Base-by-base conservation (phyloP, 2,797 vertebrate genomes). In the Momotus momota region DNA sequence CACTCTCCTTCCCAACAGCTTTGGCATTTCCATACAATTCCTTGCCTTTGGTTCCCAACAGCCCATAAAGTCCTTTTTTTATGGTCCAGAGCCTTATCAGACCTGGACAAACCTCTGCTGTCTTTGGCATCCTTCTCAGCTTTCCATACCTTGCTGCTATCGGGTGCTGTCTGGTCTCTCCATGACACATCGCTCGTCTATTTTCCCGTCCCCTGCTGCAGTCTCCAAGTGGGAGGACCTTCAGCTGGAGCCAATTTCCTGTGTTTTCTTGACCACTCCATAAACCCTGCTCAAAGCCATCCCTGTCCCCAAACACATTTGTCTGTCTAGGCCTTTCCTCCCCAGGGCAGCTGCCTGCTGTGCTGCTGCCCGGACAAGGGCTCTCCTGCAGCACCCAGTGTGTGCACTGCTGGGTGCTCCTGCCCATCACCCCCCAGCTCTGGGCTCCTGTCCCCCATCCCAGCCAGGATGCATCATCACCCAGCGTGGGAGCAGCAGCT, bases 221-320 rank as follows among this genome's bases (percentile, higher is more conserved):
- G 80, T 83, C 90, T 83, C 86, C 3, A 1, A 65, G 93, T 85
- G 85, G 79, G 60, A 94, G 87, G n/a, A 88, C 86, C 82, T 90
- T 95, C 95, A 96, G 83, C 94, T 88, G 94, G 77, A 90, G 92
- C 69, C 77, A 94, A 94, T 96, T 96, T 96, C 95, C 96, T 96
- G 65, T 96, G 94, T 96, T 96, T 96, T 94, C 86, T 70, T 96
- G 94, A 96, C 96, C 95, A 96, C 4, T 64, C 38, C 65, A 65
- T 96, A 94, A 96, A 94, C 95, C 41, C 88, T 41, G 70, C 95
- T 92, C 73, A 83, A 94, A 96, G 90, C 61, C 65, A 88, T 78
- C 69, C 61, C 61, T 81, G 52, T 96, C 94, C 92, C 83, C 66
- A 71, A 88, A 83, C 83, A 81, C 92, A 96, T 96, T 96, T 92